Conservation (phyloP, 2,797 vertebrate genomes). For the Hemibagrus guttatus region DNA sequence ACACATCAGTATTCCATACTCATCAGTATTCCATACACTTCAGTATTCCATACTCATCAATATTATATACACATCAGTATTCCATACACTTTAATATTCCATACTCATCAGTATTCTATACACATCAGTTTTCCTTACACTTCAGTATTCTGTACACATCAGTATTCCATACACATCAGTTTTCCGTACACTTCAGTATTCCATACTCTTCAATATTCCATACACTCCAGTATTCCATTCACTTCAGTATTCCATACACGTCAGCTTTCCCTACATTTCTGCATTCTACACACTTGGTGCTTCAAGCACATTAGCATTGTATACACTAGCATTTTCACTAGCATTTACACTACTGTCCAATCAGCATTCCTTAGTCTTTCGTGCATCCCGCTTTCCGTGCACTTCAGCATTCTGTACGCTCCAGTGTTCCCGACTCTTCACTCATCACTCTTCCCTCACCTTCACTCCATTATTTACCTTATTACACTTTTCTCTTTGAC, state of each 20-base stretch:
- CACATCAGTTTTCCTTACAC: too few relatives aligned
- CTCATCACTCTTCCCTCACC: too few relatives aligned
- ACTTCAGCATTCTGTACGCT: too few relatives aligned
- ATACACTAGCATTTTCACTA: too few relatives aligned
- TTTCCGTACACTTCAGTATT: background rate
- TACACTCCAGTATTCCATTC: background rate
- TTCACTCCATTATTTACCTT: too few relatives aligned
- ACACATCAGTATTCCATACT: accelerated
- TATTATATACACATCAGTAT: background rate
- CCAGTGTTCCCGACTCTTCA: too few relatives aligned
- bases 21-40: background rate
- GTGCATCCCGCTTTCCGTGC: too few relatives aligned
- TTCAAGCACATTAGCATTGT: too few relatives aligned
- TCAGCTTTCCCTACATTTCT: background rate
- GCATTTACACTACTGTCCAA: too few relatives aligned
- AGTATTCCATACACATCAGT: background rate
- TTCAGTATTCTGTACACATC: too few relatives aligned
- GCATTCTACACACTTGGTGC: background rate
- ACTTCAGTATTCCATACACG: background rate
- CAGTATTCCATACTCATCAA: background rate
- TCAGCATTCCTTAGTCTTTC: too few relatives aligned
- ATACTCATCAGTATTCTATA: background rate
- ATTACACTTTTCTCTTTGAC: background rate
- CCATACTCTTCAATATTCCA: background rate
- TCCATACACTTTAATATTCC: too few relatives aligned